These are phyloP conservation scores for Celastrina argiolus DNA, from an alignment of 2,888 invertebrate species.

Conservation along the genomic window DNA sequence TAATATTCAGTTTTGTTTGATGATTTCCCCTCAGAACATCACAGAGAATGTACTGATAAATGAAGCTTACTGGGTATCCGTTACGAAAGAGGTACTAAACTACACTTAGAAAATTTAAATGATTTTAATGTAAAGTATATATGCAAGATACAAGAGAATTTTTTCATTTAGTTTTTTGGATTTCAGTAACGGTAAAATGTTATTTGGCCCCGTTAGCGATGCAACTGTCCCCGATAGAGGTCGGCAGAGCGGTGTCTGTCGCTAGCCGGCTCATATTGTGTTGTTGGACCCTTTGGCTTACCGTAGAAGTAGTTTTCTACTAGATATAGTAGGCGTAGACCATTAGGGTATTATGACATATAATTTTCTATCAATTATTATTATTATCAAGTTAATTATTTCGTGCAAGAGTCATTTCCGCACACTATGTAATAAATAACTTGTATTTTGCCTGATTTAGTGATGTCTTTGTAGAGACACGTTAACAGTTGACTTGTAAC, in stretches of 20 bases:
- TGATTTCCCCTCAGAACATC: slow-evolving; percentile 92
- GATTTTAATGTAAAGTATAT: slow-evolving; percentile 77
- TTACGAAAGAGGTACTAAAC: slow-evolving; percentile 93
- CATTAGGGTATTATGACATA: slow-evolving; percentile 74
- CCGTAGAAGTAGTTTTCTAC: slow-evolving; percentile 74
- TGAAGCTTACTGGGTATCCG: slow-evolving; percentile 95
- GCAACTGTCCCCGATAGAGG: slow-evolving; percentile 78
- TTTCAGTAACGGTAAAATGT: slow-evolving; percentile 77
- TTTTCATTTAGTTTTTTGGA: slow-evolving; percentile 77
- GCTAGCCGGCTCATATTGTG: slow-evolving; percentile 54
- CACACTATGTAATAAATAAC: slow-evolving; percentile 67
- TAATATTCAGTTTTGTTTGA: slow-evolving; percentile 74
- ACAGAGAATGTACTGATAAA: slow-evolving; percentile 96
- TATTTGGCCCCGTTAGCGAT: slow-evolving; percentile 79
- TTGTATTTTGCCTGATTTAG: slow-evolving; percentile 71
- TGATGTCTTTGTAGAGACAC: slow-evolving; percentile 74
- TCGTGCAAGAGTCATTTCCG: slow-evolving; percentile 75
- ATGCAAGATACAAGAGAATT: slow-evolving; percentile 76
- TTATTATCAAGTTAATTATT: slow-evolving; percentile 71
- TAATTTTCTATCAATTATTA: slow-evolving; percentile 70
- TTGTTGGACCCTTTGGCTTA: slow-evolving; percentile 76
- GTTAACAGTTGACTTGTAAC: slow-evolving; percentile 66
- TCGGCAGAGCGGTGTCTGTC: slow-evolving; percentile 49
- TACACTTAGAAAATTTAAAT: slow-evolving; percentile 80
- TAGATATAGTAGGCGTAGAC: slow-evolving; percentile 75